Percentiles rank a stretch among this genome's conserved stretches.
Conservation (phyloP, 2,888 invertebrate species). For the Mechanitis messenoides region DNA sequence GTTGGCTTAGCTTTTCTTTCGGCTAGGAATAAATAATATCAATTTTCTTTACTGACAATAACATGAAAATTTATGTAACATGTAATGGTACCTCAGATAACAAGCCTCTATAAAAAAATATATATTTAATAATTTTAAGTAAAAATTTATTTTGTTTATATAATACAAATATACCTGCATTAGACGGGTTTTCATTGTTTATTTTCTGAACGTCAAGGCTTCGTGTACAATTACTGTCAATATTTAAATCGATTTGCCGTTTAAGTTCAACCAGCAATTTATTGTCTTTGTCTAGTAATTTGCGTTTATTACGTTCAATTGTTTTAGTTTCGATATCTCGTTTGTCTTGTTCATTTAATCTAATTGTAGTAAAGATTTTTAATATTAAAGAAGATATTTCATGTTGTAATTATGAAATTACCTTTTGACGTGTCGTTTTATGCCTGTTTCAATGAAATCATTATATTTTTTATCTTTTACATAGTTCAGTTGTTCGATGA, state of each 20-base stretch:
- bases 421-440: conserved; percentile 37
- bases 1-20: neutral
- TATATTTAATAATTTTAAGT: too few species aligned
- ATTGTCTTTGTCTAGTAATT: conserved; percentile 20
- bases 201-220: neutral
- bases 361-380: neutral
- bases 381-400: neutral
- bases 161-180: too few species aligned
- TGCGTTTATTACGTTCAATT: conserved; percentile 7
- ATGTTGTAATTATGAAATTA: conserved; percentile 1
- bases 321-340: conserved; percentile 11
- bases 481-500: conserved; percentile 36
- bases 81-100: too few species aligned
- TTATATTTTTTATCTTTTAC: conserved; percentile 38
- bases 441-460: conserved; percentile 41
- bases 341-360: conserved; percentile 11
- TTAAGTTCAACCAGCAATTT: conserved; percentile 19
- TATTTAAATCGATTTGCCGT: conserved; percentile 1
- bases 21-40: neutral
- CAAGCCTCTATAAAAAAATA: too few species aligned
- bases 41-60: too few species aligned
- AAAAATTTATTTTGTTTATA: too few species aligned
- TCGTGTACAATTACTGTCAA: conserved; percentile 21
- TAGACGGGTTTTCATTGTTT: too few species aligned
- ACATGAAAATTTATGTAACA: too few species aligned